Evolutionary conservation across 2,888 invertebrate genomes (phyloP).

Genomic region (Ectemnius continuus): DNA sequence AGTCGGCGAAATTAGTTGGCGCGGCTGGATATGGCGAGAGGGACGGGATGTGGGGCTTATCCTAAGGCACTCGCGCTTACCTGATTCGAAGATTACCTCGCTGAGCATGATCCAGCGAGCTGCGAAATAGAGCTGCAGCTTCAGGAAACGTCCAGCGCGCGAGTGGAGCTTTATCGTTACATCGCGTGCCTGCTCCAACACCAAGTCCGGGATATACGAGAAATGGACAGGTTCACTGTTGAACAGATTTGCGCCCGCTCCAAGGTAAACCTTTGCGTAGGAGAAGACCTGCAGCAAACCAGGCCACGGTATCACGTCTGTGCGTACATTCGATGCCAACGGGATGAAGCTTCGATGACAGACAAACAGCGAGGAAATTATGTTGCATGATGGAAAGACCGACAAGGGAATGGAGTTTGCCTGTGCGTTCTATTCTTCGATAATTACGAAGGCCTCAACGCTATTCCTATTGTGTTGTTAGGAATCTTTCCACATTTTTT

Average conservation of each 20-base stretch:
- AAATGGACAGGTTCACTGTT: conserved; percentile 86
- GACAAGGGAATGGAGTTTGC: no score
- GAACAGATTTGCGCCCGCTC: conserved; percentile 86
- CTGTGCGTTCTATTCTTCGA: no score
- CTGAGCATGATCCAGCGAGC: conserved; percentile 91
- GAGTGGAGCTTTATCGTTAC: conserved; percentile 89
- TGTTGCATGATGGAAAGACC: conserved; percentile 29
- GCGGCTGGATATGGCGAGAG: no score
- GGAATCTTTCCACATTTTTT: no score
- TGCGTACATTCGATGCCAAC: conserved; percentile 4
- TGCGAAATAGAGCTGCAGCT: conserved; percentile 88
- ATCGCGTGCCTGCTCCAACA: conserved; percentile 88
- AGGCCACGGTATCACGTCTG: not conserved
- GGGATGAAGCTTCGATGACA: conserved; percentile 30
- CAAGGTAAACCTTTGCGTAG: conserved; percentile 87
- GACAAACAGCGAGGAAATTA: conserved; percentile 31
- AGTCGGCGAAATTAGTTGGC: no score
- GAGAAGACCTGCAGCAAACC: conserved; percentile 84
- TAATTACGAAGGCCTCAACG: no score
- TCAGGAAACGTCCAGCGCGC: conserved; percentile 86
- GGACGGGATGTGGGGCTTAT: conserved; percentile 8
- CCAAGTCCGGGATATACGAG: conserved; percentile 87
- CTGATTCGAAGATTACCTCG: conserved; percentile 90
- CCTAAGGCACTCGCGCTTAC: conserved; percentile 77
- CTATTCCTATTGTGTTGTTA: no score